A percentile compares a stretch with the other conserved stretches of the same genome.
Conservation (phyloP, 1,140 invertebrate species). For the Ruditapes philippinarum region DNA sequence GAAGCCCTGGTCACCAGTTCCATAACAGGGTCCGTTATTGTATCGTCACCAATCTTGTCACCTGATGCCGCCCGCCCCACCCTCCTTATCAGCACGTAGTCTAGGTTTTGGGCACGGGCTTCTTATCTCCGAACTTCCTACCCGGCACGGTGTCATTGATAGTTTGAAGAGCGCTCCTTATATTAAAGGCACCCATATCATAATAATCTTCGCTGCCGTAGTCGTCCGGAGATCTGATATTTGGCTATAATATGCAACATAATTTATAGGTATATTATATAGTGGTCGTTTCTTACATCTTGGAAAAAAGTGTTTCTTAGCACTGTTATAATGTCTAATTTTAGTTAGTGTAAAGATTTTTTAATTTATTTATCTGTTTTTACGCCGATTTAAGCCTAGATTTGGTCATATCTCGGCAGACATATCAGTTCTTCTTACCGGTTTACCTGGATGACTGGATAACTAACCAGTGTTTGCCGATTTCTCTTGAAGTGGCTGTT, state of each 20-base stretch:
- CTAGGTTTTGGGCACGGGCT: not conserved
- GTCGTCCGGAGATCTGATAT: not conserved
- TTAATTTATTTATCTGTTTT: too few relatives aligned
- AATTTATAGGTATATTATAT: too few relatives aligned
- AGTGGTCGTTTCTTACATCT: too few relatives aligned
- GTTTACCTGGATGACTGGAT: too few relatives aligned
- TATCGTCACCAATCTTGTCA: not conserved
- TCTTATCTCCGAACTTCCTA: not conserved
- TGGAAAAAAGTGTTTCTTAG: too few relatives aligned
- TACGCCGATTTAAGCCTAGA: too few relatives aligned
- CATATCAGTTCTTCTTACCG: too few relatives aligned
- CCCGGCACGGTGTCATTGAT: constrained; percentile 14
- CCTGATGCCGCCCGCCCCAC: not conserved
- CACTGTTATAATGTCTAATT: too few relatives aligned
- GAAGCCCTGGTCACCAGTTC: constrained; percentile 31
- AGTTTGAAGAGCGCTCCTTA: not conserved
- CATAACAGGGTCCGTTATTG: not conserved
- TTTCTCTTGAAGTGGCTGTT: too few relatives aligned
- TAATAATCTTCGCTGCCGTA: not conserved
- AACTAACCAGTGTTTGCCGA: too few relatives aligned
- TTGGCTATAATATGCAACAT: constrained; percentile 11
- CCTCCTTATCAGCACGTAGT: not conserved
- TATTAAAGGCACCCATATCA: not conserved
- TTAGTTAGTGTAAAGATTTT: too few relatives aligned
- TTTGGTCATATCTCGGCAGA: too few relatives aligned